Evolutionary conservation across 92 coral and sea anemone species (phyloP).

Genomic region (Umimayanthus kanabou): DNA sequence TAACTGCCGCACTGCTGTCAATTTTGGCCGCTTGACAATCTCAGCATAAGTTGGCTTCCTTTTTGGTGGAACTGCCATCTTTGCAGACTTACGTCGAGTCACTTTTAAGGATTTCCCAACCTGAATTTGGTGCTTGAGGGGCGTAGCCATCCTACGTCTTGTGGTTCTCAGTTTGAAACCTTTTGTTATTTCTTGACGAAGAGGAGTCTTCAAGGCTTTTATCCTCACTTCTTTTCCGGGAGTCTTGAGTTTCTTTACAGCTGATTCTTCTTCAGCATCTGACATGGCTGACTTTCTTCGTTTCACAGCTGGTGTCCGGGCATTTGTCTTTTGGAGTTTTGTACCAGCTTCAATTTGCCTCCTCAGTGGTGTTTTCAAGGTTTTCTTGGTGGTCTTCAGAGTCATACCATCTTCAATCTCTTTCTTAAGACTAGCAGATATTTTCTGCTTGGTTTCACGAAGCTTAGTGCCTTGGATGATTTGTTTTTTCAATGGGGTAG

Average conservation of each 20-base stretch:
- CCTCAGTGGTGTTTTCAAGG: constrained; percentile 68
- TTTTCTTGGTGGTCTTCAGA: constrained; percentile 54
- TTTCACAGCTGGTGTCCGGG: constrained; percentile 53
- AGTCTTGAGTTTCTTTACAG: constrained; percentile 59
- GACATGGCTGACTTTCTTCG: constrained; percentile 52
- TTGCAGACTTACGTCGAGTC: constrained; percentile 66
- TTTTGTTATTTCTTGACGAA: constrained; percentile 31
- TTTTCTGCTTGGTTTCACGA: constrained; percentile 44
- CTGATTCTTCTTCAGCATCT: constrained; percentile 32
- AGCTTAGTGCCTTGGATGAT: constrained; percentile 47
- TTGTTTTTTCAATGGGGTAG: constrained; percentile 62
- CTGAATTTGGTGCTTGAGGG: constrained; percentile 67
- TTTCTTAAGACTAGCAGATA: constrained; percentile 41
- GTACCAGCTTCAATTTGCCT: constrained; percentile 60
- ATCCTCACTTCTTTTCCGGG: constrained; percentile 36
- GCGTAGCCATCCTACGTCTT: constrained; percentile 66
- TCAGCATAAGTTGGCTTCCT: constrained; percentile 96
- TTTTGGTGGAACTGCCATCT: constrained; percentile 12
- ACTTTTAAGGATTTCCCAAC: constrained; percentile 57
- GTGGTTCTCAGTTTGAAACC: constrained; percentile 64
- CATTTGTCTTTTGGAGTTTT: constrained; percentile 48
- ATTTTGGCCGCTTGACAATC: constrained; percentile 81
- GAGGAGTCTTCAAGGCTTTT: constrained; percentile 47
- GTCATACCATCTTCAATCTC: constrained; percentile 58
- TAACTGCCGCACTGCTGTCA: constrained; percentile 60